These are phyloP conservation scores for Lasioglossum oenotherae DNA, from an alignment of 2,888 invertebrate species.

Conservation along the genomic window DNA sequence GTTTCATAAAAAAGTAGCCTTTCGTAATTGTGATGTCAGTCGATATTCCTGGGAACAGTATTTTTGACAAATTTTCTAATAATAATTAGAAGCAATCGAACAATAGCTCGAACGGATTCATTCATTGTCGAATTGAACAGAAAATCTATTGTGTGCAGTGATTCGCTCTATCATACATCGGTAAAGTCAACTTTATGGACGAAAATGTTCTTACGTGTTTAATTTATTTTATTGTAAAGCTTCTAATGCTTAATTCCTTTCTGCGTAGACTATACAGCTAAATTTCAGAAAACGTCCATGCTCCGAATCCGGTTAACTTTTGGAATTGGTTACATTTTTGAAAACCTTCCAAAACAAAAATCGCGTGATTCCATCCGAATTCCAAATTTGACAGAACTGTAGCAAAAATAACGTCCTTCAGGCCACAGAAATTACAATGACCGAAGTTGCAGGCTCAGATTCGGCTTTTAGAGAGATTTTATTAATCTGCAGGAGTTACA, in stretches of 20 bases:
- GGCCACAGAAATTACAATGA: no score
- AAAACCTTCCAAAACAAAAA: no score
- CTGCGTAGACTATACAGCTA: neutral
- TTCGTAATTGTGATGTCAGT: conserved; percentile 16
- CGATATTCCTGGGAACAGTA: conserved; percentile 3
- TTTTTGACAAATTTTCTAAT: neutral
- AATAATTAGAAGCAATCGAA: no score
- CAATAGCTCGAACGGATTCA: conserved; percentile 23
- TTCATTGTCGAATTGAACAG: neutral
- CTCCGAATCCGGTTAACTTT: no score
- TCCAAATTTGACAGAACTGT: no score
- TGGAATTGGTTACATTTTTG: no score
- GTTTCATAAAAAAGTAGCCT: neutral
- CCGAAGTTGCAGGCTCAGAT: no score
- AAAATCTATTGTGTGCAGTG: neutral
- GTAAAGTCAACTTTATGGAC: neutral
- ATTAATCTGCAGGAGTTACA: no score
- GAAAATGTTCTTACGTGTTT: neutral
- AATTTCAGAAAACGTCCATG: no score
- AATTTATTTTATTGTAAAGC: neutral
- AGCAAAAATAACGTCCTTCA: no score
- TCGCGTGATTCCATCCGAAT: no score
- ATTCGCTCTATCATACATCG: conserved; percentile 11
- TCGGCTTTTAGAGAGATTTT: no score
- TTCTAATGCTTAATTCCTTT: neutral